A percentile compares a stretch with the other conserved stretches of the same genome.
phyloP scores from a whole-genome alignment of 1,140 invertebrate genomes.

The Neoseiulus cucumeris region DNA sequence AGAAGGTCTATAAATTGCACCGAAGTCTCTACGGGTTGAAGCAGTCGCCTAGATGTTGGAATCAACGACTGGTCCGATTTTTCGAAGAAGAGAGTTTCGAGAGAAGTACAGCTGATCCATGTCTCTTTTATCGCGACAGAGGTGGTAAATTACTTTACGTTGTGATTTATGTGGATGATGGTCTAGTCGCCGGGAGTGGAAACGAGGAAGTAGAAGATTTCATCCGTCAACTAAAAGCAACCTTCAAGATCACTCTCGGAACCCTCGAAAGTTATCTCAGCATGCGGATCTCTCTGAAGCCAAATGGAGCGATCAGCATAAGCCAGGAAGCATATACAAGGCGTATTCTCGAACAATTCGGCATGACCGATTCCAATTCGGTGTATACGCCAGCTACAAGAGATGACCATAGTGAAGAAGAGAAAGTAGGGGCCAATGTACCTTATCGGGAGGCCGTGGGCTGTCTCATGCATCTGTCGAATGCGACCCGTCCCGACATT shows the following conservation, averaged over 20 bases:
- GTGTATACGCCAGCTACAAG: conserved; percentile 13
- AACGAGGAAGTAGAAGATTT: background rate
- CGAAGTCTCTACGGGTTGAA: no score
- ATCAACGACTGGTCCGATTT: no score
- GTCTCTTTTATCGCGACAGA: no score
- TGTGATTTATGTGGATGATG: conserved; percentile 16
- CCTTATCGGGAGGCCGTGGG: conserved; percentile 20
- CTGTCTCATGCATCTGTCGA: conserved; percentile 24
- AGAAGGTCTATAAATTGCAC: no score
- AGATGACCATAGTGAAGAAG: background rate
- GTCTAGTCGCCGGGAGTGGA: conserved; percentile 5
- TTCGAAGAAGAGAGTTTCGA: no score
- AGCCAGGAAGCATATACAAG: conserved; percentile 10
- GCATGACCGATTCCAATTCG: conserved; percentile 14
- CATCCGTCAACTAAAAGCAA: background rate
- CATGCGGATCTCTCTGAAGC: conserved; percentile 1
- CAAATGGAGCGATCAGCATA: conserved; percentile 12
- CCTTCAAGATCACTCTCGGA: conserved; percentile 12
- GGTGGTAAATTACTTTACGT: background rate
- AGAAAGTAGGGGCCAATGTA: background rate
- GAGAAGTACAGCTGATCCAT: no score
- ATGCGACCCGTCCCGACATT: conserved; percentile 29
- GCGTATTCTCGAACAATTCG: conserved; percentile 17
- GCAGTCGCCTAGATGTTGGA: no score
- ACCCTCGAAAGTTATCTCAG: conserved; percentile 9